Base-by-base conservation (phyloP, 2,113 vertebrate species). In the Sigmodon hispidus region DNA sequence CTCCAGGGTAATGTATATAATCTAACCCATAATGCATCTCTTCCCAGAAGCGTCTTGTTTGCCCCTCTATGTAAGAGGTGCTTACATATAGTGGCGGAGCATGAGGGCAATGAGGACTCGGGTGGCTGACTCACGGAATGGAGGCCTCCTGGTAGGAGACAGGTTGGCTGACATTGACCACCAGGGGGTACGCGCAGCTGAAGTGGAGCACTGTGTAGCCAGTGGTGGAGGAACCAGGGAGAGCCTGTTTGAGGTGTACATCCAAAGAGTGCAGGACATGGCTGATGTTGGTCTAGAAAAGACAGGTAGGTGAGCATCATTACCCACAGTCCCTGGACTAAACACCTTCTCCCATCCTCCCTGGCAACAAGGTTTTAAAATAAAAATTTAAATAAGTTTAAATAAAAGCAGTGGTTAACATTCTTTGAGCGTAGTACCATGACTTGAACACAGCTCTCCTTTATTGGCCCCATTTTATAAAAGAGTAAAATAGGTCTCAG, bases 261-360 rank as follows among this genome's bases (percentile, higher is more conserved):
- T 95, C 72, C 92, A 96, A 61, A 87, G 83, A 95, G 65, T 94
- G 90, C 75, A 93, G 52, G 61, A 70, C 65, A 2, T 96, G 89
- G 83, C 79, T 95, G 73, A 0, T 52, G 36, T 92, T 96, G 86
- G 73, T 93, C 92, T 96, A 59, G 59, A 87, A 92, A 93, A 93
- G 55, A 90, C n/a, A 88, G 70, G 29, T 29, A 75, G 57, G 72
- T 0, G 57, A 40, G 57, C 57, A 1, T 52, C 22, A 40, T 69
- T 89, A 93, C 70, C 22, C 48, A 91, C 63, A 75, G 59, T 67
- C 57, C 77, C 84, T 65, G 59, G 70, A 59, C 34, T 11, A 65
- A 75, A 85, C 24, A 24, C 36, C 48, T 86, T 86, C 50, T 75
- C 36, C 12, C 13, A 72, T 72, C 22, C 0, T 89, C 43, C 21